Evolutionary conservation across 2,113 vertebrate genomes (phyloP).

Genomic region (Orientallactaga bullata): DNA sequence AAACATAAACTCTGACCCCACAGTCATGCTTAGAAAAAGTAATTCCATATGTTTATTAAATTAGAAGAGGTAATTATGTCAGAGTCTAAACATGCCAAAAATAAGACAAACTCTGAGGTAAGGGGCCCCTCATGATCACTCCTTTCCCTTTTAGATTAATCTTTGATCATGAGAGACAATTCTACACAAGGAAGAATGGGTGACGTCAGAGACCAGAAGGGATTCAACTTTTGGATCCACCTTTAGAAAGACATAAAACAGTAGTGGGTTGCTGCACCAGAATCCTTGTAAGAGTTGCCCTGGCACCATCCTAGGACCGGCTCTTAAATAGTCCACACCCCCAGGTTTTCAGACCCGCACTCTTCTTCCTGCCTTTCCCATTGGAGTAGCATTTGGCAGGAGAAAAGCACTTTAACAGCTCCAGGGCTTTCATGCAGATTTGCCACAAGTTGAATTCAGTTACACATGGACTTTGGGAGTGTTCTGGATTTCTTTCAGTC

Average conservation of each 20-base stretch:
- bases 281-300: not conserved
- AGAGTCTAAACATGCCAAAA: slow-evolving; percentile 62
- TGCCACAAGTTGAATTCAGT: not conserved
- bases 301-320: not conserved
- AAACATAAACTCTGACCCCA: slow-evolving; percentile 62
- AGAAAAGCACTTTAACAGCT: not conserved
- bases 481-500: not conserved
- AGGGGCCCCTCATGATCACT: not conserved
- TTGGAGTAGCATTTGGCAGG: not conserved
- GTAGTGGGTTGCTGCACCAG: not conserved
- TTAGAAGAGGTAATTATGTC: slow-evolving; percentile 68
- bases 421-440: not conserved
- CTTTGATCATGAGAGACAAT: slow-evolving; percentile 2
- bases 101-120: slow-evolving; percentile 23
- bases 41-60: slow-evolving; percentile 71
- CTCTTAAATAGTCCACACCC: not conserved
- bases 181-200: not conserved
- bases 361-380: not conserved
- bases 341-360: not conserved
- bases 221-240: not conserved
- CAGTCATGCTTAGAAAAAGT: slow-evolving; percentile 69
- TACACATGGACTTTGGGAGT: not conserved
- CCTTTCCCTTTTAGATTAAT: not conserved
- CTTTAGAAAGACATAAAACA: not conserved
- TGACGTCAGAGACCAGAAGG: not conserved